Conservation (phyloP, 2,888 invertebrate species). For the Heteromurus nitidus region DNA sequence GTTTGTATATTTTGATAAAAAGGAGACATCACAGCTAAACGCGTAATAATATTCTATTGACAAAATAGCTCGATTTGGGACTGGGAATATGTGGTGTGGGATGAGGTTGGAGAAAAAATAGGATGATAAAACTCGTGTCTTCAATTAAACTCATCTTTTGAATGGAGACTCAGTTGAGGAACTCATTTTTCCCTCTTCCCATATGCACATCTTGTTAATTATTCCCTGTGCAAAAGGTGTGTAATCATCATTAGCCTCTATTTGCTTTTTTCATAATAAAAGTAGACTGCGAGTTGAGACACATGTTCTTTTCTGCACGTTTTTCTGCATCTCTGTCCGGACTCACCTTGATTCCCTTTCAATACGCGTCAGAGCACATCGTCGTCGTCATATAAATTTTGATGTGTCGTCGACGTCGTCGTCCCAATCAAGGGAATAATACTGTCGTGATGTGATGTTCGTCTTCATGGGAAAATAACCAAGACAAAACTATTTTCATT, state of each 20-base stretch:
- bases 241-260: neutral
- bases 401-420: too few relatives aligned
- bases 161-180: neutral
- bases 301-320: neutral
- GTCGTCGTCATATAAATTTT: too few relatives aligned
- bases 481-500: neutral
- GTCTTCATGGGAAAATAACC: too few relatives aligned
- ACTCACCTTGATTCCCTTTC: conserved; percentile 36
- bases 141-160: conserved; percentile 13
- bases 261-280: neutral
- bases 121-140: conserved; percentile 28
- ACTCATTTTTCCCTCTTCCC: too few relatives aligned
- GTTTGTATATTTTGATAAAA: too few relatives aligned
- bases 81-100: too few relatives aligned
- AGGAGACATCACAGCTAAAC: too few relatives aligned
- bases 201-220: neutral
- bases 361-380: conserved; percentile 22
- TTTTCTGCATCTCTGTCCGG: too few relatives aligned
- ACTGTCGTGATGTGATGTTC: conserved; percentile 13
- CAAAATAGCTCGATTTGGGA: too few relatives aligned
- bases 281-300: too few relatives aligned
- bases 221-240: neutral
- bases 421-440: neutral
- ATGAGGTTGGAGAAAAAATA: too few relatives aligned
- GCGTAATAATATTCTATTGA: too few relatives aligned